Evolutionary conservation across 2,113 vertebrate species (phyloP), one percentile per base, ranked within the genome.

Genomic region (Pelecanus crispus): DNA sequence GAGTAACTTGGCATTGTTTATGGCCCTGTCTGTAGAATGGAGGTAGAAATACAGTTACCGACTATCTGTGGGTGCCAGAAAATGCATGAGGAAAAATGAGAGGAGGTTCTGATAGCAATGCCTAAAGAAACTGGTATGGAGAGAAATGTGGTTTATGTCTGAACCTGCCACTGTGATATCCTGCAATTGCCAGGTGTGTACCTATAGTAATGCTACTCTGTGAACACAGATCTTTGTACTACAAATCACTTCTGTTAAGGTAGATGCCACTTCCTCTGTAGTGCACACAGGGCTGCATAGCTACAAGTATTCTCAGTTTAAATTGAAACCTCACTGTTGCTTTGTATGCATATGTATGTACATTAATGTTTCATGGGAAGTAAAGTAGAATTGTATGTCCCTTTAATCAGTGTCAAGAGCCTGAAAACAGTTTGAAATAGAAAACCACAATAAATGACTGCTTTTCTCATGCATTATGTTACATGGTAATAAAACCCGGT

Each of bases 401-500:
- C 61, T 96, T 95, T 95, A 88, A 77, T 70, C 97, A 91, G 19
- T 73, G 70, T 67, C 49, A 86, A 56, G 66, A 96, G 47, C 50
- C 28, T 91, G 62, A 91, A 97, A 96, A 81, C 40, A 61, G 63
- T 77, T 96, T 74, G 15, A 68, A 75, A 79, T 77, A 94, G 87
- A 94, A 97, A 89, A 49, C 25, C 24, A 31, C 40, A 21, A n/a
- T 78, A 92, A 88, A 77, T 86, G 11, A 62, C 81, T 95, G 24
- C 15, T 96, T 97, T 97, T 95, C 87, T 93, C 79, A 53, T 90
- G 56, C 63, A 32, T 77, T 92, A 85, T 92, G 38, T 74, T 95
- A 72, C 25, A 20, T 28, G 83, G n/a, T 93, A 91, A 88, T 92
- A 94, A 96, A 96, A 81, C 71, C 68, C 91, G 87, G 53, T 91